phyloP scores from a whole-genome alignment of 2,797 vertebrate species.

The Gorsachius magnificus region DNA sequence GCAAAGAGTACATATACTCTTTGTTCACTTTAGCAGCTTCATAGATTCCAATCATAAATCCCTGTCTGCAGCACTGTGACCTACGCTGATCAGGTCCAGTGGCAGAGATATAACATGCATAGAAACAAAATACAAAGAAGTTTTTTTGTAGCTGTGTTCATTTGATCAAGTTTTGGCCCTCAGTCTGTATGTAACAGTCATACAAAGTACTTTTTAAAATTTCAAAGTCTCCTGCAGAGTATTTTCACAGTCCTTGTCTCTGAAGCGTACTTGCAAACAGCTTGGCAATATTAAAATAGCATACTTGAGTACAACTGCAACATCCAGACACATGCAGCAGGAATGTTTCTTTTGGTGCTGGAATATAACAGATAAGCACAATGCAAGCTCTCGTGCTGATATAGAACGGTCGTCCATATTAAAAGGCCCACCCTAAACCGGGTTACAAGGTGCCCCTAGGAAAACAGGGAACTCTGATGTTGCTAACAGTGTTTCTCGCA shows the following conservation, averaged over 20 bases:
- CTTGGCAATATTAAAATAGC: not conserved
- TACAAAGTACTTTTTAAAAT: not conserved
- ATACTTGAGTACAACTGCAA: not conserved
- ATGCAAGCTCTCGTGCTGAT: not conserved
- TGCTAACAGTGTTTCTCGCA: not conserved
- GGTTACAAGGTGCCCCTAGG: not conserved
- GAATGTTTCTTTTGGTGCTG: not conserved
- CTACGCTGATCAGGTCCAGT: not conserved
- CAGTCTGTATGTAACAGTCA: not conserved
- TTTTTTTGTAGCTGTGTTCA: not conserved
- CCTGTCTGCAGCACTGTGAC: not conserved
- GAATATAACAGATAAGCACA: not conserved
- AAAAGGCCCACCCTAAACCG: not conserved
- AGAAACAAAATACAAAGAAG: not conserved
- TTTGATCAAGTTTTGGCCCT: not conserved
- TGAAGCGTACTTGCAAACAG: not conserved
- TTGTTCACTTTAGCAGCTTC: not conserved
- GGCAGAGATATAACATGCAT: not conserved
- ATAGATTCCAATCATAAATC: not conserved
- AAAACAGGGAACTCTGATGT: not conserved
- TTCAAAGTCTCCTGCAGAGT: not conserved
- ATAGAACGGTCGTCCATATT: rapidly evolving
- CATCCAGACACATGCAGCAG: not conserved
- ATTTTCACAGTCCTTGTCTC: not conserved
- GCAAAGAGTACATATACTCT: not conserved